Percentiles rank a stretch among this genome's conserved stretches.
phyloP scores from a whole-genome alignment of 2,113 vertebrate genomes.

The Pterocles burchelli region DNA sequence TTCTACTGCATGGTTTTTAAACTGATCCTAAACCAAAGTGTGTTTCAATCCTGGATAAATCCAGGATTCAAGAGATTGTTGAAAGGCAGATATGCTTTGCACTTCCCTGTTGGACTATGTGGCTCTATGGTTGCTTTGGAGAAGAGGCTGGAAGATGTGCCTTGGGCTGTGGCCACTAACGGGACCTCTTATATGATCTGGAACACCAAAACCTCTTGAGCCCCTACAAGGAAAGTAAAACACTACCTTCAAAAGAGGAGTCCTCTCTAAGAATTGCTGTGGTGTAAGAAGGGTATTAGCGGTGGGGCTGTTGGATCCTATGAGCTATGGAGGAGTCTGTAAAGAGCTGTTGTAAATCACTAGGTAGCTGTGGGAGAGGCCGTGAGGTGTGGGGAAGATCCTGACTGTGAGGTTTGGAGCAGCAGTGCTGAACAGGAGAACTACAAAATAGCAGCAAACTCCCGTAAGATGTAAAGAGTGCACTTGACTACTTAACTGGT shows the following conservation, averaged over 20 bases:
- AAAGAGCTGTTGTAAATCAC: not conserved
- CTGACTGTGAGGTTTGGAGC: not conserved
- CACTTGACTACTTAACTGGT: not conserved
- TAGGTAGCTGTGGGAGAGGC: not conserved
- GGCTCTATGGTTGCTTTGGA: not conserved
- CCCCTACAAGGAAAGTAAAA: not conserved
- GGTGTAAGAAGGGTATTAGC: not conserved
- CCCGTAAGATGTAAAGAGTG: not conserved
- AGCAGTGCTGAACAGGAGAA: not conserved
- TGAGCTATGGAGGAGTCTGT: not conserved
- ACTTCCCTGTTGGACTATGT: not conserved
- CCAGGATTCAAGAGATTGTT: not conserved
- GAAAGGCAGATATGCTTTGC: not conserved
- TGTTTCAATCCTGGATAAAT: not conserved
- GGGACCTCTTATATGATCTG: not conserved
- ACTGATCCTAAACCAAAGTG: not conserved
- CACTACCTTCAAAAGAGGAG: not conserved
- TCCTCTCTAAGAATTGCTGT: not conserved
- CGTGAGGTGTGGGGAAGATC: not conserved
- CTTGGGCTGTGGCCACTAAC: not conserved
- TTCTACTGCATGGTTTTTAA: not conserved
- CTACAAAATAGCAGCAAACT: not conserved
- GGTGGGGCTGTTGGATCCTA: not conserved
- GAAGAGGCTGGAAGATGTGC: not conserved
- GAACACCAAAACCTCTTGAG: not conserved